Evolutionary conservation across 2,113 vertebrate genomes (phyloP).

Genomic region (Hyaena hyaena): DNA sequence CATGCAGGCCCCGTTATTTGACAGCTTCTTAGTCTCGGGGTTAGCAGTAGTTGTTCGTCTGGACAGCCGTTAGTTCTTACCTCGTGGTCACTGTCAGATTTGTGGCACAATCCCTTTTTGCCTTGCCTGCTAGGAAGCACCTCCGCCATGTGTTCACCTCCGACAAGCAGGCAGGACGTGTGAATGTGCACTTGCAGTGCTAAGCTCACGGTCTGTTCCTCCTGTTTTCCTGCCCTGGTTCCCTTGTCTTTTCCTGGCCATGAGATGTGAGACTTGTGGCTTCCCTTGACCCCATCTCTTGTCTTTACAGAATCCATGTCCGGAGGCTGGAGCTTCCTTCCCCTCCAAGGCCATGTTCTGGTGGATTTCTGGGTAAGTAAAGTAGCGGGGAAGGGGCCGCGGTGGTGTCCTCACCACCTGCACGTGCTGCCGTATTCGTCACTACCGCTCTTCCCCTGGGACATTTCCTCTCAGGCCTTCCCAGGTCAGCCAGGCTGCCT

Average conservation of each 20-base stretch:
- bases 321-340: conserved; percentile 92
- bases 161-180: neutral
- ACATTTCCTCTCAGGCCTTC: neutral
- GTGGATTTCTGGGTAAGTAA: conserved; percentile 96
- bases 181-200: rapidly evolving
- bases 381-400: neutral
- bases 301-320: conserved; percentile 93
- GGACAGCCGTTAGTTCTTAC: neutral
- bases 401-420: neutral
- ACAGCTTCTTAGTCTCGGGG: neutral
- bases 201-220: neutral
- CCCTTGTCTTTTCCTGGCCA: neutral
- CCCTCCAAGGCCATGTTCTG: conserved; percentile 95
- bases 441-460: rapidly evolving
- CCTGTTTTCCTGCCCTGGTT: neutral
- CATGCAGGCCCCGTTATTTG: neutral
- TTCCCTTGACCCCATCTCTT: conserved; percentile 66
- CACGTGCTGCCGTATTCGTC: neutral
- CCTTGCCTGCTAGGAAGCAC: neutral
- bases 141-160: too few relatives aligned
- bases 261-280: neutral
- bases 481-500: neutral
- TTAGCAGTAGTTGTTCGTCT: neutral
- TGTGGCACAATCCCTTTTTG: neutral
- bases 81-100: neutral